phyloP scores from a whole-genome alignment of 2,113 vertebrate species.

The Columba livia region DNA sequence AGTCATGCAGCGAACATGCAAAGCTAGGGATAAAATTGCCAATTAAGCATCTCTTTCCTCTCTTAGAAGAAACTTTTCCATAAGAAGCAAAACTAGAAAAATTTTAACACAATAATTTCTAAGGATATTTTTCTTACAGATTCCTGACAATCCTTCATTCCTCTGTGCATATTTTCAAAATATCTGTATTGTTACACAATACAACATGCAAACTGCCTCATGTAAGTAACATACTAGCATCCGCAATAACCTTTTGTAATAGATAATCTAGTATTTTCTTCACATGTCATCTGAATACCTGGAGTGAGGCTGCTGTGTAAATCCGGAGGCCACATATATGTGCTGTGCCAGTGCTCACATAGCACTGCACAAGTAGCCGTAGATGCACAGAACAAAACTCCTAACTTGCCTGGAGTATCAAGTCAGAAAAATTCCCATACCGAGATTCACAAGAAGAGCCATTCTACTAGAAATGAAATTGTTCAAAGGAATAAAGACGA shows the following conservation, averaged over 20 bases:
- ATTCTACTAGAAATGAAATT: fast-evolving
- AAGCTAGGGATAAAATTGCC: neutral
- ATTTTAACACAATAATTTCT: neutral
- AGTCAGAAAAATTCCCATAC: neutral
- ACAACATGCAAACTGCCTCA: neutral
- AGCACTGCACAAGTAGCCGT: neutral
- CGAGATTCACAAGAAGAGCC: neutral
- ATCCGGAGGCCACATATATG: neutral
- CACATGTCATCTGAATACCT: fast-evolving
- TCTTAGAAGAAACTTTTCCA: neutral
- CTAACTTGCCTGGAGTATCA: neutral
- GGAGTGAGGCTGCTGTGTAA: fast-evolving
- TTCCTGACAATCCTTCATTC: neutral
- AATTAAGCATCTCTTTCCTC: neutral
- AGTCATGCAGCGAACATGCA: neutral
- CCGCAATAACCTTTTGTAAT: neutral
- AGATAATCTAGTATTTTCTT: fast-evolving
- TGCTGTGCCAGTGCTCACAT: neutral
- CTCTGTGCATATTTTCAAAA: neutral
- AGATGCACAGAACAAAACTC: neutral
- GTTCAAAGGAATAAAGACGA: neutral
- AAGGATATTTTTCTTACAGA: neutral
- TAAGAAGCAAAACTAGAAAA: neutral
- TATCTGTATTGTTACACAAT: neutral
- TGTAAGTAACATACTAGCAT: fast-evolving